Evolutionary conservation across 2,797 vertebrate genomes (phyloP).

Genomic region (Oreortyx pictus): DNA sequence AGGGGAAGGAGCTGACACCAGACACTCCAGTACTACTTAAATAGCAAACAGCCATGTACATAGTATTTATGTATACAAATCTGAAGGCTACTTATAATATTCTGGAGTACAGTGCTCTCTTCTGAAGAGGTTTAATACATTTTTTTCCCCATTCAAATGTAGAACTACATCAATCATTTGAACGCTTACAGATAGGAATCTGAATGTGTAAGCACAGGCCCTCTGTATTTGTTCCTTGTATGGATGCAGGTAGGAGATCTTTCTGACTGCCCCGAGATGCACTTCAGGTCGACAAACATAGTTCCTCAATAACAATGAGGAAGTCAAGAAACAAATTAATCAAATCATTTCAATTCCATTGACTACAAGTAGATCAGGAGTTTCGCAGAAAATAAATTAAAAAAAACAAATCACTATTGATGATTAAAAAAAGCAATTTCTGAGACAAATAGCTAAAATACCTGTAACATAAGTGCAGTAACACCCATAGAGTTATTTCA

Average conservation of each 20-base stretch:
- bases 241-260: neutral
- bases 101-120: neutral
- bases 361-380: neutral
- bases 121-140: neutral
- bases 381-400: neutral
- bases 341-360: neutral
- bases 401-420: neutral
- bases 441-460: neutral
- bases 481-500: neutral
- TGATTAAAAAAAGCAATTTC: neutral
- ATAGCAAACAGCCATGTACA: slow-evolving; percentile 30
- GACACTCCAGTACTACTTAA: slow-evolving; percentile 64
- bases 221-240: neutral
- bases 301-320: neutral
- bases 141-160: neutral
- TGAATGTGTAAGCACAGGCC: neutral
- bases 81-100: neutral
- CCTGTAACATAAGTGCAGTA: neutral
- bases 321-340: neutral
- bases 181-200: neutral
- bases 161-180: neutral
- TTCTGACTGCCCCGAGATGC: neutral
- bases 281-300: neutral
- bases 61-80: neutral
- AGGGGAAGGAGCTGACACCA: slow-evolving; percentile 75